These are phyloP conservation scores for Amazona guildingii DNA, from an alignment of 2,113 vertebrate genomes.

Conservation along the genomic window DNA sequence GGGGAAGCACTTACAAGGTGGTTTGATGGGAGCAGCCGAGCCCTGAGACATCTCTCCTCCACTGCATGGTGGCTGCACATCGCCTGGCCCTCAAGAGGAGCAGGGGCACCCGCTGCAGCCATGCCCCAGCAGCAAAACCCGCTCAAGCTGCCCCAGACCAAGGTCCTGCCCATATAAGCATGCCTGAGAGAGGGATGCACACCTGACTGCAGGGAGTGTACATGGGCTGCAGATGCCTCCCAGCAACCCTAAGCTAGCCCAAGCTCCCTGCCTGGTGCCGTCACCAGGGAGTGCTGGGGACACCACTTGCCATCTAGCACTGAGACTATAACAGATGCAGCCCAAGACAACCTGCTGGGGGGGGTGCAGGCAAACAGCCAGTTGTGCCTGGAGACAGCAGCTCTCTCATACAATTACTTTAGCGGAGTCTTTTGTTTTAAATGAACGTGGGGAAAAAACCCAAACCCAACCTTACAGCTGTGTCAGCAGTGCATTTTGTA, in stretches of 20 bases:
- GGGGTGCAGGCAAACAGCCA: background rate
- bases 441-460: accelerated
- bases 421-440: background rate
- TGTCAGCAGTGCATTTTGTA: background rate
- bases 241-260: background rate
- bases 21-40: background rate
- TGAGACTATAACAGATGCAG: background rate
- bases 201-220: accelerated
- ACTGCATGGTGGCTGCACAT: background rate
- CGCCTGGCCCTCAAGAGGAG: accelerated
- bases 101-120: background rate
- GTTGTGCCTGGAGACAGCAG: background rate
- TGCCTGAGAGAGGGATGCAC: accelerated
- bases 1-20: background rate
- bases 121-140: background rate
- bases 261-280: background rate
- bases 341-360: accelerated
- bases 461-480: background rate
- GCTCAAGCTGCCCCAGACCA: background rate
- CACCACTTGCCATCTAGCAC: background rate
- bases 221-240: background rate
- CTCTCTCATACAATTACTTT: background rate
- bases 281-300: background rate
- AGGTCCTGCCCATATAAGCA: background rate
- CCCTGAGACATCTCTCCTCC: accelerated